phyloP scores from a whole-genome alignment of 2,113 vertebrate genomes.

The Cricetomys ansorgei region DNA sequence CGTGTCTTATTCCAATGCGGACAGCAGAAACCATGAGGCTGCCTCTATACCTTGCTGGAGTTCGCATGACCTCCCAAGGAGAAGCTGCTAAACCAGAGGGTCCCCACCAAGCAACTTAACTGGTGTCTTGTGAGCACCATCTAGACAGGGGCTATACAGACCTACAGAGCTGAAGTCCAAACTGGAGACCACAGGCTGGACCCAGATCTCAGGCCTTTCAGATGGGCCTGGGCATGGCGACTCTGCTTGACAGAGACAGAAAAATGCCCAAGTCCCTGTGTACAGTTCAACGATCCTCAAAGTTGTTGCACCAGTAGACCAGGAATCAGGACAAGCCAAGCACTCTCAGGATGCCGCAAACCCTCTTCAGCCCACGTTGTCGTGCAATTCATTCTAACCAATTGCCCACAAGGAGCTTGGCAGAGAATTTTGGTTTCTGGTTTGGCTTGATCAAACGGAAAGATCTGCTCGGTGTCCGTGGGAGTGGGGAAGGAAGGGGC shows the following conservation, averaged over 20 bases:
- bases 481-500: accelerated
- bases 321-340: background rate
- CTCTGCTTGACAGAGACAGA: background rate
- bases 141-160: accelerated
- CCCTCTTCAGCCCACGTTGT: accelerated
- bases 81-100: background rate
- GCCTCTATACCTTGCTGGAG: background rate
- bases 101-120: background rate
- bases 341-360: background rate
- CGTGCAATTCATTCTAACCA: too few species aligned
- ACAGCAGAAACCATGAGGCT: accelerated
- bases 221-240: background rate
- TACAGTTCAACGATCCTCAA: background rate
- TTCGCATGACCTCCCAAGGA: accelerated
- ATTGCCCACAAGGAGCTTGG: background rate
- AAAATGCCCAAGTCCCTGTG: accelerated
- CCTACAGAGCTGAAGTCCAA: background rate
- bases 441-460: background rate
- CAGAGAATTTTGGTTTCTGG: background rate
- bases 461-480: accelerated
- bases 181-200: background rate
- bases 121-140: accelerated
- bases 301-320: background rate
- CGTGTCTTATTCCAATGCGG: too few species aligned
- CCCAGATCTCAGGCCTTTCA: too few species aligned